phyloP scores from a whole-genome alignment of 2,888 invertebrate species.

The Shargacucullia verbasci region DNA sequence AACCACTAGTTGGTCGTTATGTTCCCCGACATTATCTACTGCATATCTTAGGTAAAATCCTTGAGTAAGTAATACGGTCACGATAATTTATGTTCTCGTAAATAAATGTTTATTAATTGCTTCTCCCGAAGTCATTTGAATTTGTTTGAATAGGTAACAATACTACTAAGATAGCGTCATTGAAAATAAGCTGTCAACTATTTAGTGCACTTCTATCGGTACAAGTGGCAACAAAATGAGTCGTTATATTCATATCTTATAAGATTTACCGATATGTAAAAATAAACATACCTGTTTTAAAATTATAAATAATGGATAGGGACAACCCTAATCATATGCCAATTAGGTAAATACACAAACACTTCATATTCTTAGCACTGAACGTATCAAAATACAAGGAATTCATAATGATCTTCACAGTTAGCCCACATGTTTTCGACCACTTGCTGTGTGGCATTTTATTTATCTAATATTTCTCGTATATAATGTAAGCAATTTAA shows the following conservation, averaged over 20 bases:
- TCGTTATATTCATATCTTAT: too few relatives aligned
- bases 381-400: constrained; percentile 60
- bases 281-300: too few relatives aligned
- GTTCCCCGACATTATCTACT: constrained; percentile 14
- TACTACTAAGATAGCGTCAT: constrained; percentile 20
- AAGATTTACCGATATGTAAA: too few relatives aligned
- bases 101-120: constrained; percentile 52
- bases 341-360: constrained; percentile 29
- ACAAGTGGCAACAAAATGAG: too few relatives aligned
- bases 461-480: constrained; percentile 52
- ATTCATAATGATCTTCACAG: constrained; percentile 55
- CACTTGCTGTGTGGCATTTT: constrained; percentile 66
- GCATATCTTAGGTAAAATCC: constrained; percentile 35
- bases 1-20: constrained; percentile 5
- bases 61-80: constrained; percentile 35
- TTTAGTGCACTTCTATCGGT: constrained; percentile 5
- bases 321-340: constrained; percentile 22
- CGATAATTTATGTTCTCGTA: constrained; percentile 45
- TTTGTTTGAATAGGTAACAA: constrained; percentile 38
- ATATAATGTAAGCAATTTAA: constrained; percentile 13
- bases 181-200: constrained; percentile 11
- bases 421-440: constrained; percentile 64
- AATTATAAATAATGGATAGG: constrained; percentile 7
- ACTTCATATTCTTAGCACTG: constrained; percentile 33
- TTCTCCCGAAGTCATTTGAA: constrained; percentile 54